Base-by-base conservation (phyloP, 2,797 vertebrate species). In the Onychomys arenicola region DNA sequence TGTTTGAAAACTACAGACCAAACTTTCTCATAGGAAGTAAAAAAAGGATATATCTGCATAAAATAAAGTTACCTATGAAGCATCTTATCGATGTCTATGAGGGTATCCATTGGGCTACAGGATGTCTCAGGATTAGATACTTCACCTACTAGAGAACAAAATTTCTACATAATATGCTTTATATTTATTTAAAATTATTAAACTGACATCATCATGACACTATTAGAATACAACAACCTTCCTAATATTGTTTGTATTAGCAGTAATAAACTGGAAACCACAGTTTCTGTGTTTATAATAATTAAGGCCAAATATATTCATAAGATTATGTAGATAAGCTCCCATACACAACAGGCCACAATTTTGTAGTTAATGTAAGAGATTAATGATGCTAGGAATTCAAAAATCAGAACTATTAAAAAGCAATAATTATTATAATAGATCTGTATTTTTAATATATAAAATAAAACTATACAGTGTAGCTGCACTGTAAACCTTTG, bases 1-100 rank as follows among this genome's bases (percentile, higher is more conserved):
- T 80, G 75, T 95, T 94, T 94, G 55, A 94, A 91, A 97, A 49
- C 7, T 63, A 87, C 14, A 91, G 25, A 49, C 23, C 63, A 94
- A 87, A 91, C 29, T 90, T 90, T 91, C 32, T 75, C 49, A 67
- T 23, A 91, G 34, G 73, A n/a, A 69, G 6, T 46, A 17, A 37
- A 40, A 55, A 86, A 43, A 32, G 4, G 9, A 11, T 27, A 27
- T 76, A 55, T 59, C 9, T 40, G 27, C 13, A 52, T 93, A 81
- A 75, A 95, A 57, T 6, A 0, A 90, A 76, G 55, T 69, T 67
- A 76, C 4, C 17, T n/a, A 73, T 23, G 84, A 61, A 63, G 32
- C 29, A 65, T 19, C 2, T 34, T 34, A 21, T 21, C 3, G 5
- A 34, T 84, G 59, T 29, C 27, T 34, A 34, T 37, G 55, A 57